Evolutionary conservation across 2,888 invertebrate genomes (phyloP).

Genomic region (Fragum whitleyi): DNA sequence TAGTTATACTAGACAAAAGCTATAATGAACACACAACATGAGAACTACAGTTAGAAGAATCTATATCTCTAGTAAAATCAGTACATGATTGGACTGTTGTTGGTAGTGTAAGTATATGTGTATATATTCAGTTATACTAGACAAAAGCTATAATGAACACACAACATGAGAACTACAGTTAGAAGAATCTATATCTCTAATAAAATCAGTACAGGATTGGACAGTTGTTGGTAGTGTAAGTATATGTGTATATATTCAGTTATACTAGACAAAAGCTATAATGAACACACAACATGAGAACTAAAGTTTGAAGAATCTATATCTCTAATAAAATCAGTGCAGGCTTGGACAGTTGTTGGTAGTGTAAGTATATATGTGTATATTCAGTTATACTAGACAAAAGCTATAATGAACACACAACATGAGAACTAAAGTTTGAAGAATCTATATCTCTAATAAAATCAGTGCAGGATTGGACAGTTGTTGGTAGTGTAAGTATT

Average conservation of each 20-base stretch:
- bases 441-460: conserved; percentile 91
- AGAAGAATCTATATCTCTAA: conserved; percentile 90
- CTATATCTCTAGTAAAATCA: conserved; percentile 90
- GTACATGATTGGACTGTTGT: conserved; percentile 90
- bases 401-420: conserved; percentile 82
- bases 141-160: neutral
- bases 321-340: conserved; percentile 89
- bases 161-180: conserved; percentile 90
- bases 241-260: neutral
- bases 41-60: conserved; percentile 90
- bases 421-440: conserved; percentile 89
- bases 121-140: conserved; percentile 13
- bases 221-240: conserved; percentile 87
- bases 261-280: conserved; percentile 13
- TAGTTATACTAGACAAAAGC: conserved; percentile 8
- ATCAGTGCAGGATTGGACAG: conserved; percentile 90
- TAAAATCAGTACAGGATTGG: conserved; percentile 90
- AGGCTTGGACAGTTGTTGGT: conserved; percentile 89
- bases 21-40: conserved; percentile 87
- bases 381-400: too few species aligned
- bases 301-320: conserved; percentile 91
- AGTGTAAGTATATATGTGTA: conserved; percentile 85
- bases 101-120: conserved; percentile 85
- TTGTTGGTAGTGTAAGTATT: conserved; percentile 87
- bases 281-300: conserved; percentile 87